Base-by-base conservation (phyloP, 2,113 vertebrate species). In the Mus pahari region DNA sequence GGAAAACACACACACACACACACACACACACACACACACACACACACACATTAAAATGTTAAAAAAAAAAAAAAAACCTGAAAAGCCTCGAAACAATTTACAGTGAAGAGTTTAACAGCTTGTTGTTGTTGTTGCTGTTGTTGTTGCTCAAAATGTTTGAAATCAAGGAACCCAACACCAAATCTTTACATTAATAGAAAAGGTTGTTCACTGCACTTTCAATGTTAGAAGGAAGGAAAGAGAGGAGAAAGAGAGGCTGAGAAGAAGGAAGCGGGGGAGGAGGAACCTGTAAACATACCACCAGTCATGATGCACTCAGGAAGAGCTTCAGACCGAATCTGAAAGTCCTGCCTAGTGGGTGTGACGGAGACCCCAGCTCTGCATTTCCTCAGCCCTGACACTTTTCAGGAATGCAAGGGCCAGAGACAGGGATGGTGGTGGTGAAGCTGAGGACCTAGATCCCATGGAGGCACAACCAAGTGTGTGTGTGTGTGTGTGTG, bases 211-310 rank as follows among this genome's bases (percentile, higher is more conserved):
- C 28, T 48, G 9, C 14, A 6, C 13, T 33, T 45, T 58, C 82
- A 39, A 8, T 48, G n/a, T 39, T 62, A 55, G 11, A 55, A 58
- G 13, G 36, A 73, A 28, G 13, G 16, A 55, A 36, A 36, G 16
- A 9, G 60, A 31, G 36, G 19, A 33, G 36, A 70, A 6, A 50
- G 3, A n/a, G 11, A 13, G 31, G 11, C 31, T n/a, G 33, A 17
- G 16, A 14, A 39, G 7, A 5, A 7, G 6, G 6, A 14, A 20
- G 4, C 19, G 16, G 36, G 22, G n/a, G 7, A 28, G 1, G 3
- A 9, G 13, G 24, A 4, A 26, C 33, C 5, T 12, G 2, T 28
- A 75, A 36, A 3, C 33, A 62, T 74, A 50, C 55, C 24, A 66
- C 7, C 36, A 4, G 45, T 58, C 33, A 7, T 55, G n/a, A 68